Base-by-base conservation (phyloP, 2,113 vertebrate species). In the Verasper variegatus region DNA sequence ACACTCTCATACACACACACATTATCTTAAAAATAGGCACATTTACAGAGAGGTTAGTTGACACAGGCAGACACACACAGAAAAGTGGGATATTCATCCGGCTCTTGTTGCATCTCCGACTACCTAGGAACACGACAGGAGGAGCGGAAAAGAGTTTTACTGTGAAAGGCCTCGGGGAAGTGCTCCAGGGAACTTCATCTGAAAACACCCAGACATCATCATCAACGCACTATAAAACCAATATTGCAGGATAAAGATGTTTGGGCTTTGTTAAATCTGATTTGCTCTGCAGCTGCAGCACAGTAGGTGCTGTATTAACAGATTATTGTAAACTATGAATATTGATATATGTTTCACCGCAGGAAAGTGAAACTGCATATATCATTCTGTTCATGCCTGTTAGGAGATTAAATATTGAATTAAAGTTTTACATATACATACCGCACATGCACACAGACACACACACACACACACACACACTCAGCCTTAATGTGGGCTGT, bases 401-500 rank as follows among this genome's bases (percentile, higher is more conserved):
- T 20, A 52, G 12, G 6, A 37, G 27, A 74, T 40, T 26, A 56
- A 49, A 58, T 40, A 24, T 56, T 23, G 31, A 4, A 78, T 76
- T 35, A 49, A 42, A 40, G 51, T 47, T 35, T 71, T 11, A 18
- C 40, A 23, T 1, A 12, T 57, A 20, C 5, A 31, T 18, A 35
- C 7, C 27, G 23, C 27, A 67, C 21, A 69, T 59, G 13, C 24
- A 27, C 56, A 55, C 45, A 71, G 37, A 60, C 26, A 62, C 54
- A 75, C 35, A 24, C 31, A 67, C 58, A 63, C 35, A 26, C 45
- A 55, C 52, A 85, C 13, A 70, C 12, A 66, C 20, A 35, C 78
- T 80, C 78, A 62, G 77, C 62, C 71, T 75, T 76, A 72, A 78
- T 80, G 69, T 67, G 72, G 83, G 80, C 74, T 66, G 76, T 85